phyloP scores from a whole-genome alignment of 2,113 vertebrate species.

The Uropsilus gracilis region DNA sequence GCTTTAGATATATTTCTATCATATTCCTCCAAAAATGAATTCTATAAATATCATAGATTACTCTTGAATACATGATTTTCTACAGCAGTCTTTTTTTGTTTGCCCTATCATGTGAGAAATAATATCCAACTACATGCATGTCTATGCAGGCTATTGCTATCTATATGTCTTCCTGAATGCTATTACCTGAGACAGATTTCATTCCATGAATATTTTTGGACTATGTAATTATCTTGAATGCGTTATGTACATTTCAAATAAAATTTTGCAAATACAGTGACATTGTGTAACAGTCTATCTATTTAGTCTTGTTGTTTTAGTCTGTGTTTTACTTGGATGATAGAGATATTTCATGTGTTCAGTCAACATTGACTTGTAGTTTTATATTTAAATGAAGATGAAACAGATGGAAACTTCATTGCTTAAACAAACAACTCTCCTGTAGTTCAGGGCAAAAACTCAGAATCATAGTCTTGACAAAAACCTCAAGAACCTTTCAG shows the following conservation, averaged over 20 bases:
- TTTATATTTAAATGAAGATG: conserved; percentile 79
- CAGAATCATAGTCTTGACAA: conserved; percentile 57
- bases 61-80: conserved; percentile 34
- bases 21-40: conserved; percentile 63
- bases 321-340: conserved; percentile 70
- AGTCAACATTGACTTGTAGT: conserved; percentile 68
- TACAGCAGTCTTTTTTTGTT: background rate
- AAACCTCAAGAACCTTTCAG: conserved; percentile 65
- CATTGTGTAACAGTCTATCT: conserved; percentile 59
- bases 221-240: background rate
- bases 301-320: conserved; percentile 62
- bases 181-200: conserved; percentile 10
- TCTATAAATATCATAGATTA: conserved; percentile 18
- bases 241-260: conserved; percentile 1
- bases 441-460: conserved; percentile 65
- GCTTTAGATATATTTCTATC: conserved; percentile 52
- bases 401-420: conserved; percentile 79
- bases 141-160: background rate
- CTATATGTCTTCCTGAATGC: background rate
- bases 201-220: conserved; percentile 49
- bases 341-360: conserved; percentile 74
- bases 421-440: conserved; percentile 75
- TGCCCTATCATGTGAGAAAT: background rate
- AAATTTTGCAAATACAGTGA: conserved; percentile 39
- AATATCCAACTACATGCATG: background rate